These are phyloP conservation scores for Tarsius wallacei DNA, from an alignment of 2,797 vertebrate genomes.

Conservation along the genomic window DNA sequence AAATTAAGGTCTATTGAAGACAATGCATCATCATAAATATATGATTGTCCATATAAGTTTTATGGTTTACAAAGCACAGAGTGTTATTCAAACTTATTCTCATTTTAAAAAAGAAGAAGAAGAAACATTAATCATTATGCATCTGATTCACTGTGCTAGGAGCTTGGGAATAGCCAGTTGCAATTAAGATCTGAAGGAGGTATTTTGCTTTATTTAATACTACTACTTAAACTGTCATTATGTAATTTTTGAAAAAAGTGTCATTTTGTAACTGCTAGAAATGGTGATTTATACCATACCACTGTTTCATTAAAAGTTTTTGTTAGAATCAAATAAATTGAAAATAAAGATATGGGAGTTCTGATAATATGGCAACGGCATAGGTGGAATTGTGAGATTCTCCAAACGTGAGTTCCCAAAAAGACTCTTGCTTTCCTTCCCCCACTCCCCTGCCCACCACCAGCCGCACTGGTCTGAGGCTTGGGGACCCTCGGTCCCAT, in stretches of 20 bases:
- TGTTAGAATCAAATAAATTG: not conserved
- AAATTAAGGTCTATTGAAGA: not conserved
- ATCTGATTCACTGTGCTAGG: not conserved
- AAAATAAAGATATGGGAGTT: too few species aligned
- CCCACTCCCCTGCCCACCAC: too few species aligned
- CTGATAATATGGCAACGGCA: too few species aligned
- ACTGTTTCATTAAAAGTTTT: not conserved
- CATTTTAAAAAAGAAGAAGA: not conserved
- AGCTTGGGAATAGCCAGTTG: not conserved
- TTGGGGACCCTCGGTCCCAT: too few species aligned
- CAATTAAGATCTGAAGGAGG: not conserved
- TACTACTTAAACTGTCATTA: not conserved
- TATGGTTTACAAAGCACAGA: not conserved
- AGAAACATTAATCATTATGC: not conserved
- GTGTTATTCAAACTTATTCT: not conserved
- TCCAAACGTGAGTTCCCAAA: too few species aligned
- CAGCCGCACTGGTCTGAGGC: too few species aligned
- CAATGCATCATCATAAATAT: not conserved
- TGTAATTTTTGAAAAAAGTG: not conserved
- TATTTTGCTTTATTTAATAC: constrained; percentile 12
- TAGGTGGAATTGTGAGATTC: too few species aligned
- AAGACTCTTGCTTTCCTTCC: too few species aligned
- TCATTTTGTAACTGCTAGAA: not conserved
- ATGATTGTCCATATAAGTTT: not conserved
- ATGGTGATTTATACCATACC: not conserved